Evolutionary conservation across 2,888 invertebrate genomes (phyloP).

Genomic region (Pseudolycoriella hygida): DNA sequence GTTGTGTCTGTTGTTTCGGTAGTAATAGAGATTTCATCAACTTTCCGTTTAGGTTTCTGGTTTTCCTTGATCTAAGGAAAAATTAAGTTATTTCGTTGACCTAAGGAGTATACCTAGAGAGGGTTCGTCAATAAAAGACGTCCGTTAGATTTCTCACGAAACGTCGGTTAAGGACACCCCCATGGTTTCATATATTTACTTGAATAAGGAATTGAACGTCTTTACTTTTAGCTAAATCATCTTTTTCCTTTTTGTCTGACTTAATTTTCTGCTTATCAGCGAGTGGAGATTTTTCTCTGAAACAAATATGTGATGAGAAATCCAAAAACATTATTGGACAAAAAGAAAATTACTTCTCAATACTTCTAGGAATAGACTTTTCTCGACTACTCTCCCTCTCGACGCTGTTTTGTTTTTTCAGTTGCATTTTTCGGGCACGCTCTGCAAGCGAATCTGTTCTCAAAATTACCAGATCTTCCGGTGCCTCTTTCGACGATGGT

Average conservation of each 20-base stretch:
- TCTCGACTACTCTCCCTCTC: constrained; percentile 20
- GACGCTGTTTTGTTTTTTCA: constrained; percentile 28
- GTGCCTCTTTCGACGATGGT: constrained; percentile 22
- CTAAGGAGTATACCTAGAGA: constrained; percentile 1
- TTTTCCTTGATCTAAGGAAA: constrained; percentile 19
- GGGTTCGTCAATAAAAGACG: background rate
- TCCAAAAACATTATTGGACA: constrained; percentile 9
- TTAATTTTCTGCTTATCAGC: constrained; percentile 17
- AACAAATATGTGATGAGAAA: constrained; percentile 3
- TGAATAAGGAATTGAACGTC: constrained; percentile 45
- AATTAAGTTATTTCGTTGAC: constrained; percentile 25
- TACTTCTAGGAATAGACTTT: constrained; percentile 21
- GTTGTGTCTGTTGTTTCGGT: constrained; percentile 57
- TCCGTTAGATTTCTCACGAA: background rate
- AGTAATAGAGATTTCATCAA: constrained; percentile 17
- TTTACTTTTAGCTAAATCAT: constrained; percentile 16
- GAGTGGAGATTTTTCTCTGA: constrained; percentile 10
- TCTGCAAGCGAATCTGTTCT: constrained; percentile 52
- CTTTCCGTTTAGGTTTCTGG: constrained; percentile 11
- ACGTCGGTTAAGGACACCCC: too few relatives aligned
- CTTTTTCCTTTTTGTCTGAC: constrained; percentile 13
- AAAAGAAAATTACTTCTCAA: constrained; percentile 18
- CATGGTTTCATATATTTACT: too few relatives aligned
- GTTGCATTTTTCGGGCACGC: constrained; percentile 47
- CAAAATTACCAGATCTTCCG: constrained; percentile 38